phyloP scores from a whole-genome alignment of 2,797 vertebrate genomes.

The Crypturellus tataupa region DNA sequence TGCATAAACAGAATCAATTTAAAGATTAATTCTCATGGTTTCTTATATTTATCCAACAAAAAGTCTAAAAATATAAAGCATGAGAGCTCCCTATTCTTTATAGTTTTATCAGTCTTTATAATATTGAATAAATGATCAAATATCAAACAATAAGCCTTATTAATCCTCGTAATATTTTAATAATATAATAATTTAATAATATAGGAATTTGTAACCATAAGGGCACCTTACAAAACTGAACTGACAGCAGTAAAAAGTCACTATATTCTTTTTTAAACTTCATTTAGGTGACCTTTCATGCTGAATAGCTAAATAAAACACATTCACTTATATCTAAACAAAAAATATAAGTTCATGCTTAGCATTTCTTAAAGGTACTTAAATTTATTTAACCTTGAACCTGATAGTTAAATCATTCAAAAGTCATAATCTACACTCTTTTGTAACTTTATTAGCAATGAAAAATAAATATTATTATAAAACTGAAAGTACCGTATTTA shows the following conservation, averaged over 20 bases:
- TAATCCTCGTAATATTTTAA: not conserved
- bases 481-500: not conserved
- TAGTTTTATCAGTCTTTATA: slow-evolving; percentile 24
- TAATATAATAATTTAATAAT: slow-evolving; percentile 5
- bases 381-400: not conserved
- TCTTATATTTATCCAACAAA: slow-evolving; percentile 25
- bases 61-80: slow-evolving; percentile 13
- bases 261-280: not conserved
- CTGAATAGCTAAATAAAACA: not conserved
- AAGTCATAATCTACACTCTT: not conserved
- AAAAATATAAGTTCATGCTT: not conserved
- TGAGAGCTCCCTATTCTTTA: not conserved
- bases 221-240: not conserved
- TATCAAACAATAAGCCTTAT: slow-evolving; percentile 36
- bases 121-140: slow-evolving; percentile 50
- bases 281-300: not conserved
- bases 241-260: not conserved
- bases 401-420: not conserved
- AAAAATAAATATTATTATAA: not conserved
- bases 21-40: not conserved
- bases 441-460: not conserved
- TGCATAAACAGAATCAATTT: slow-evolving; percentile 17
- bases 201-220: slow-evolving; percentile 14
- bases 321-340: not conserved
- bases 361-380: not conserved